Base-by-base conservation (phyloP, 2,888 invertebrate genomes). In the Sinhomidia bicolor region DNA sequence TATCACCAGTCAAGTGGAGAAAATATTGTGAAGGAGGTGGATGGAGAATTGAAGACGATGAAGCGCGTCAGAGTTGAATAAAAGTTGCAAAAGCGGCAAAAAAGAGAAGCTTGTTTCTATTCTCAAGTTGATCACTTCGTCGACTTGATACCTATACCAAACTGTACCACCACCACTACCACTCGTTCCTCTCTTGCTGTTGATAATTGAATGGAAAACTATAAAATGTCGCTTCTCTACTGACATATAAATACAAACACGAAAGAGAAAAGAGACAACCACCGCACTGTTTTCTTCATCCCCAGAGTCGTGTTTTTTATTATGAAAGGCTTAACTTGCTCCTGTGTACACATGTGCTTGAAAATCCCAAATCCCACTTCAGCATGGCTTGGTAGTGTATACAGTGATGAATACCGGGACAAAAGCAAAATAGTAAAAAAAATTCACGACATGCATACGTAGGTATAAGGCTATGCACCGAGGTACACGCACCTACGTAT, bases 121-220 rank as follows among this genome's bases (percentile, higher is more conserved):
- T 26, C 29, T 60, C 1, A 60, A 26, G 60, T 60, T 60, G 26
- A 60, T 26, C 29, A 60, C 12, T 29, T 60, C 12, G 14, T 17
- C 17, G 29, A 26, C 26, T 60, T 60, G 10, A 10, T 29, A 60
- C 26, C 9, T 60, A 26, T 4, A 23, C 29, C 26, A 6, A 14
- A 47, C 47, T n/a, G n/a, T n/a, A n/a, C n/a, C n/a, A 47, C 9
- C 14, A 9, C 47, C 14, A 41, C 41, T 10, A 41, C 41, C 41
- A 41, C 41, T 29, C 26, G 7, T 36, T 4, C 65, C 36, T n/a
- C 17, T 65, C 32, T 62, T 62, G 65, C n/a, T 65, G 65, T n/a
- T 36, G 32, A 65, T 65, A 65, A 36, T 65, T 65, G 65, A 65
- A 36, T 65, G 65, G 36, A 65, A 65, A 32, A 36, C 65, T 32